These are phyloP conservation scores for Psylliodes chrysocephalus DNA, from an alignment of 2,888 invertebrate species.

Conservation along the genomic window DNA sequence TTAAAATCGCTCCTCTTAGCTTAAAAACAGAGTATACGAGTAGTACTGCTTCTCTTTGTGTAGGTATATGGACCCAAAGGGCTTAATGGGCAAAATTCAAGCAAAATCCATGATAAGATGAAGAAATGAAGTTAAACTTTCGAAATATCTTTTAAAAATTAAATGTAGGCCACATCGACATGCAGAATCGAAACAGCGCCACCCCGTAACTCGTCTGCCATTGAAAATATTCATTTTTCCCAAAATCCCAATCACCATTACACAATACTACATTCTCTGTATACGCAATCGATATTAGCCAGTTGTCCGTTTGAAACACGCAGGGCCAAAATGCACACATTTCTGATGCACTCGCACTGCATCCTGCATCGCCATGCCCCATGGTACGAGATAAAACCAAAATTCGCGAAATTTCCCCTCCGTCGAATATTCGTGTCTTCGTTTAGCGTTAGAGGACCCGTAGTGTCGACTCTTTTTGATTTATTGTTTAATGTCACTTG, in stretches of 20 bases:
- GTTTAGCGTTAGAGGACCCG: neutral
- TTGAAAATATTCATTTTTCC: conserved; percentile 43
- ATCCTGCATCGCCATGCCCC: conserved; percentile 33
- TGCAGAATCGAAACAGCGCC: conserved; percentile 4
- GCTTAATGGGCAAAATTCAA: too few species aligned
- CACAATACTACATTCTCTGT: conserved; percentile 46
- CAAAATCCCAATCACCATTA: conserved; percentile 44
- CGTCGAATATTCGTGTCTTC: conserved; percentile 12
- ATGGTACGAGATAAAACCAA: conserved; percentile 48
- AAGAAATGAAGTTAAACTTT: too few species aligned
- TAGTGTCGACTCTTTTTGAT: conserved; percentile 25
- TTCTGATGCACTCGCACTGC: conserved; percentile 47
- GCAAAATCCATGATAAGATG: too few species aligned
- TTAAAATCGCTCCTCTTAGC: too few species aligned
- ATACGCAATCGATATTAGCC: conserved; percentile 52
- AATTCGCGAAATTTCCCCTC: conserved; percentile 23
- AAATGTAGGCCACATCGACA: neutral
- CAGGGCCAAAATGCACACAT: conserved; percentile 48
- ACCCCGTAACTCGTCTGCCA: conserved; percentile 33
- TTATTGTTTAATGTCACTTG: conserved; percentile 29
- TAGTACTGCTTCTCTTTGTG: too few species aligned
- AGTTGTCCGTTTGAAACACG: conserved; percentile 49
- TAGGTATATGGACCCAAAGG: too few species aligned
- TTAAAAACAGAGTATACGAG: too few species aligned
- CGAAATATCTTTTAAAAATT: too few species aligned